Evolutionary conservation across 2,113 vertebrate genomes (phyloP).

Genomic region (Lynx canadensis): DNA sequence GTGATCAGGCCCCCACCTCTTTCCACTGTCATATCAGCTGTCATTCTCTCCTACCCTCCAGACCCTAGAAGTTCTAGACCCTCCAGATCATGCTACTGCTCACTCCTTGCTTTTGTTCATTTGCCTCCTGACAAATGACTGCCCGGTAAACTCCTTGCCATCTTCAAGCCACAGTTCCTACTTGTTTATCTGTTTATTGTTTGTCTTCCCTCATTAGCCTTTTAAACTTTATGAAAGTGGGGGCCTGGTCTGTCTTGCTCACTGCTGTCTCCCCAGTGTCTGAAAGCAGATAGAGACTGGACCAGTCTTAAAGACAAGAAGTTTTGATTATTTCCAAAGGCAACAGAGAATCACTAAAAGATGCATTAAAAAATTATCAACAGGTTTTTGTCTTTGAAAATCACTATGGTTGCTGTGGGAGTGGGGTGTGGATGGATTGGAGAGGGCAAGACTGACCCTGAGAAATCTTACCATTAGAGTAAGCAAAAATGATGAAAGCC

Average conservation of each 20-base stretch:
- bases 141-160: neutral
- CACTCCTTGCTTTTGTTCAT: neutral
- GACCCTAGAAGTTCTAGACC: neutral
- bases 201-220: neutral
- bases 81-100: neutral
- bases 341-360: neutral
- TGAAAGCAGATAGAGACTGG: neutral
- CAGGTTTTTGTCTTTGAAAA: neutral
- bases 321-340: neutral
- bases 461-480: neutral
- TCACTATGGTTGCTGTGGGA: neutral
- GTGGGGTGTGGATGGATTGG: neutral
- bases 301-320: neutral
- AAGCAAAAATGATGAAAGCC: neutral
- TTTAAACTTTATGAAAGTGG: neutral
- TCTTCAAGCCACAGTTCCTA: neutral
- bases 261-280: neutral
- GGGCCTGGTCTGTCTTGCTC: neutral
- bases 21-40: neutral
- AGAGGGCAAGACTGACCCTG: neutral
- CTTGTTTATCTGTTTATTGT: neutral
- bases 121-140: neutral
- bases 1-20: neutral
- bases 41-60: neutral
- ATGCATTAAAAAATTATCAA: neutral